Percentiles rank a stretch among this genome's conserved stretches.
Evolutionary conservation across 1,140 invertebrate species (phyloP).

Genomic region (Caerostris darwini): DNA sequence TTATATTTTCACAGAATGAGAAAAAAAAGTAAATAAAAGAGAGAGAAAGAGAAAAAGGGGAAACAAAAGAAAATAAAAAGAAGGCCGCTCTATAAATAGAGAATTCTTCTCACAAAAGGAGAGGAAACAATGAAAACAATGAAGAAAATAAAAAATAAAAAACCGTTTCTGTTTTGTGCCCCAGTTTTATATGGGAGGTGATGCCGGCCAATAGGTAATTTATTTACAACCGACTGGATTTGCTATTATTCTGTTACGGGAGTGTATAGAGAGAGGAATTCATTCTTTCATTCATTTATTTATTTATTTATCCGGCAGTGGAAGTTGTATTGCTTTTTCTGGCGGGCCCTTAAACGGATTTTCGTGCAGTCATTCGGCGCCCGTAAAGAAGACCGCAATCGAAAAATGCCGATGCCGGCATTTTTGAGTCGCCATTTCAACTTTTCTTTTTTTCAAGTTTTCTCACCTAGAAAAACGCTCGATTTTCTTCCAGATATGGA

Average conservation of each 20-base stretch:
- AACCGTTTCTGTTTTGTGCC: conserved; percentile 1
- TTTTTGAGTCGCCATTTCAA: background rate
- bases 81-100: background rate
- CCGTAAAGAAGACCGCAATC: conserved; percentile 44
- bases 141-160: background rate
- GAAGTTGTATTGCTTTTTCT: conserved; percentile 24
- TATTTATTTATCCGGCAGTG: background rate
- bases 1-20: background rate
- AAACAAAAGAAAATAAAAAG: background rate
- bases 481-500: background rate
- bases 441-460: background rate
- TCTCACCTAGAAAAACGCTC: background rate
- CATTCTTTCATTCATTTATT: conserved; percentile 15
- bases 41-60: too few species aligned
- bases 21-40: background rate
- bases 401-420: conserved; percentile 24
- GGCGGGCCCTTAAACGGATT: conserved; percentile 24
- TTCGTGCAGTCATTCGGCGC: conserved; percentile 26
- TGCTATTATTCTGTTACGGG: conserved; percentile 36
- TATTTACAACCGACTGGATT: conserved; percentile 48
- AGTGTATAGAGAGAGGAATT: conserved; percentile 15
- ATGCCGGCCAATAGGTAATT: conserved; percentile 39
- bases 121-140: conserved; percentile 36
- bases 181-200: background rate
- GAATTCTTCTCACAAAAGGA: conserved; percentile 1